Conservation (phyloP, 2,113 vertebrate genomes). For the Gallinago undulata region DNA sequence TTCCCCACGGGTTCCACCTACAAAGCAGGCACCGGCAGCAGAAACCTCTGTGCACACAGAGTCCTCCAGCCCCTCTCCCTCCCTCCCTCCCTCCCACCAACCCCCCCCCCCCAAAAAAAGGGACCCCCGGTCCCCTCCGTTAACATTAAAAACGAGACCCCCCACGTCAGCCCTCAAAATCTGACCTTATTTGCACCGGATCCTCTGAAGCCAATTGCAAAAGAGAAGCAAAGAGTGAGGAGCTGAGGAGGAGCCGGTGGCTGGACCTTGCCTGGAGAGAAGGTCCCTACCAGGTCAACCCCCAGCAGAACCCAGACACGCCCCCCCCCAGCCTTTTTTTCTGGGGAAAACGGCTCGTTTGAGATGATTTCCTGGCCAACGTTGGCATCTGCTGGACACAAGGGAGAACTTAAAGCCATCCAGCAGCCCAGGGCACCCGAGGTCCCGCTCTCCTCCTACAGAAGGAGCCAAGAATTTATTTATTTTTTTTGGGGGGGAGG, state of each 20-base stretch:
- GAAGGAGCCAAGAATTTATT: background rate
- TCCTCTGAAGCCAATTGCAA: slow-evolving; percentile 80
- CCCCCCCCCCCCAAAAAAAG: no score
- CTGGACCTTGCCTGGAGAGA: background rate
- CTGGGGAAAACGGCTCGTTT: background rate
- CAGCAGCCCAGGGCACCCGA: background rate
- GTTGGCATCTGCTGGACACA: background rate
- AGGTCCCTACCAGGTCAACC: background rate
- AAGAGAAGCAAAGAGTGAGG: slow-evolving; percentile 79
- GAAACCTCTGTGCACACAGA: background rate
- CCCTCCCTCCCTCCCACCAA: background rate
- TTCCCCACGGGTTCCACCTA: fast-evolving
- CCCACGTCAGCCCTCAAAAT: background rate
- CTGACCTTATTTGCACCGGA: slow-evolving; percentile 73
- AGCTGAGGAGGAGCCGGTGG: background rate
- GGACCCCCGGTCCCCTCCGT: background rate
- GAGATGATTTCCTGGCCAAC: background rate
- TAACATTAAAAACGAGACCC: background rate
- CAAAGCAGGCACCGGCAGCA: slow-evolving; percentile 30
- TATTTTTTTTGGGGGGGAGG: background rate
- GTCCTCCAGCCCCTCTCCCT: background rate
- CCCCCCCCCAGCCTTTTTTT: background rate
- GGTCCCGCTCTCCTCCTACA: background rate
- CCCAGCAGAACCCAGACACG: background rate
- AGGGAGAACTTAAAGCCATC: background rate